These are phyloP conservation scores for Limnephilus auricula DNA, from an alignment of 2,888 invertebrate species.

Conservation along the genomic window DNA sequence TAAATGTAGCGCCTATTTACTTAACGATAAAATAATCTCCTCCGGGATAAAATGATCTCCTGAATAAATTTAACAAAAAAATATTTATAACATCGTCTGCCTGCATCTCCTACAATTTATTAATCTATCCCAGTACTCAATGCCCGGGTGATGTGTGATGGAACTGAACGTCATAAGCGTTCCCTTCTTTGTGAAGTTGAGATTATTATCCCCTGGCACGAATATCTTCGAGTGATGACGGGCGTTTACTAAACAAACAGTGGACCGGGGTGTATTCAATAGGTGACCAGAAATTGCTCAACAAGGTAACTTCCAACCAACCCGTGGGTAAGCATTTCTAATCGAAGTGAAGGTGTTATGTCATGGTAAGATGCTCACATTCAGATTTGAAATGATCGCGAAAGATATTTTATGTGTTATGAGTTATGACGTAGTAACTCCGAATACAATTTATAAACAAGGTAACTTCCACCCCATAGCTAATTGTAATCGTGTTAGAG, in stretches of 20 bases:
- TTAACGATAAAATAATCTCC: no score
- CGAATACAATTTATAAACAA: no score
- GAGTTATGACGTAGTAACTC: no score
- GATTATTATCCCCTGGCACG: not conserved
- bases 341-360: not conserved
- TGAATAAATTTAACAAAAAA: no score
- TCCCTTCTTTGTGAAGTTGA: not conserved
- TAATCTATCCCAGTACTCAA: not conserved
- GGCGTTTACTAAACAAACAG: not conserved
- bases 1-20: no score
- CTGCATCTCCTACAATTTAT: not conserved
- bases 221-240: not conserved
- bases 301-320: not conserved
- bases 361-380: not conserved
- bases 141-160: not conserved
- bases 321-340: not conserved
- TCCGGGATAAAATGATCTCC: no score
- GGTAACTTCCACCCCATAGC: no score
- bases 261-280: not conserved
- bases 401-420: not conserved
- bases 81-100: no score
- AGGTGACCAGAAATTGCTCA: not conserved
- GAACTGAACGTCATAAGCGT: not conserved
- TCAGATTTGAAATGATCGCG: not conserved
- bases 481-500: no score